phyloP scores from a whole-genome alignment of 1,140 invertebrate genomes.

The Trichonephila inaurata region DNA sequence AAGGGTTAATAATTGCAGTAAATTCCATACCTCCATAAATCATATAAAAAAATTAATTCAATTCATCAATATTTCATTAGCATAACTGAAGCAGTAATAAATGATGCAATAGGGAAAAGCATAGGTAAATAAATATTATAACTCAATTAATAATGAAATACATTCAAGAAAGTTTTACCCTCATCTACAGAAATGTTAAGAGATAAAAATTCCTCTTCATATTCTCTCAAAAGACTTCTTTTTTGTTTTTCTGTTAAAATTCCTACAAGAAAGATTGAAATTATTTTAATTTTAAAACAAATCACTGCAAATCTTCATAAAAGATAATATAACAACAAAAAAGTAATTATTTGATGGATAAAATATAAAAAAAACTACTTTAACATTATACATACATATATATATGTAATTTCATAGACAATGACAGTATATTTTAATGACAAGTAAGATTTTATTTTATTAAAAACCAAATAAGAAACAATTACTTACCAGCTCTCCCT shows the following conservation, averaged over 20 bases:
- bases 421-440: too few species aligned
- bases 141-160: too few species aligned
- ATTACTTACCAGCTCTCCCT: neutral
- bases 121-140: too few species aligned
- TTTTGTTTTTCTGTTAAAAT: neutral
- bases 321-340: neutral
- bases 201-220: neutral
- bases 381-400: too few species aligned
- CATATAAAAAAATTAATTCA: too few species aligned
- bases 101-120: too few species aligned
- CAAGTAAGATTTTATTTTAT: neutral
- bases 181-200: neutral
- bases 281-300: neutral
- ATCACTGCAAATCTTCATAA: neutral
- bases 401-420: too few species aligned
- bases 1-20: too few species aligned
- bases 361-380: neutral
- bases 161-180: neutral
- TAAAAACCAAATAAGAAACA: neutral
- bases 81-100: too few species aligned
- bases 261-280: neutral
- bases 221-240: neutral
- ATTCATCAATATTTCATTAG: too few species aligned
- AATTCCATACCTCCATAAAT: too few species aligned
- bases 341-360: neutral